Base-by-base conservation (phyloP, 2,888 invertebrate species). In the Mesorhabditis sp. region DNA sequence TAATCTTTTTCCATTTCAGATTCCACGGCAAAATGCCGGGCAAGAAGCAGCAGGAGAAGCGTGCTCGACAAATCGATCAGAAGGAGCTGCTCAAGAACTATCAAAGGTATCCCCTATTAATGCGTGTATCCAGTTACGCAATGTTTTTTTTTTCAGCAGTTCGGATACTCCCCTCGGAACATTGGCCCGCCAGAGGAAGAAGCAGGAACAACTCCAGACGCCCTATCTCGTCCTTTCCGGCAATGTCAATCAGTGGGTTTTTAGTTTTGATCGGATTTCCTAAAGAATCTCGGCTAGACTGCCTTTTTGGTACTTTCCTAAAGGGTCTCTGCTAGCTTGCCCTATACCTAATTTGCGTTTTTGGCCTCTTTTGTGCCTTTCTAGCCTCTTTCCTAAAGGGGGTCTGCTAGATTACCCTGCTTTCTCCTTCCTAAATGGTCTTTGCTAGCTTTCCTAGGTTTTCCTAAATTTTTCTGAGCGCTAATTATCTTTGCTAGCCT, bases 11-110 rank as follows among this genome's bases (percentile, higher is more conserved):
- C 42, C 7, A 65, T 75, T 97, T 96, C 87, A 95, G 96, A 88
- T 98, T 98, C 89, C 98, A 98, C 88, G 98, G 98, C 68, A 97
- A 98, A 89, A 95, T 95, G 3, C 95, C 97, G 41, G 97, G 98
- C 69, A 98, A 98, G 88, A 96, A 95, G 89, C 98, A 98, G 88
- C 90, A 90, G 82, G 97, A 98, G 88, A 98, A 98, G 86, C 90
- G 96, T 77, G 91, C 93, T 88, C 94, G 95, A 88, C 95, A 97
- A 88, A 90, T 91, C 76, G 92, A 94, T 83, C 83, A 83, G 70
- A 80, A 82, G 69, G 79, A 79, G 69, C 64, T 75, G 58, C 74
- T 79, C 74, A 73, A 76, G 43, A 50, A 10, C n/a, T 50, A 50
- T 50, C 10, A 13, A 10, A 50, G 58, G 58, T 50, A 13, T 2